phyloP scores from a whole-genome alignment of 2,113 vertebrate genomes.

The Herpailurus yagouaroundi region DNA sequence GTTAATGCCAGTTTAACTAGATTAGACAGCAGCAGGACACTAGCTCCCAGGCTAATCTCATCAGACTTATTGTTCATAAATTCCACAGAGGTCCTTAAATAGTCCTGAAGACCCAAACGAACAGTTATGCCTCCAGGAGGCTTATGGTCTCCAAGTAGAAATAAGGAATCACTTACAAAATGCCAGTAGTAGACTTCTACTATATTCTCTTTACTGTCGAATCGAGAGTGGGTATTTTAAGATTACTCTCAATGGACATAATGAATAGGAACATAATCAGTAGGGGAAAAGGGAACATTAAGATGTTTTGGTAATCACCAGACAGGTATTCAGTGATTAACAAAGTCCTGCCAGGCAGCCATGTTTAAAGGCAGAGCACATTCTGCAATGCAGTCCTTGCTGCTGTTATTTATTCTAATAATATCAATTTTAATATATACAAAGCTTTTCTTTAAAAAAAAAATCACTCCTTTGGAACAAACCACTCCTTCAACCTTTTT shows the following conservation, averaged over 20 bases:
- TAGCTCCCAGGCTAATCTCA: slow-evolving; percentile 52
- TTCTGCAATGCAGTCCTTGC: slow-evolving; percentile 26
- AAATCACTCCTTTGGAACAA: slow-evolving; percentile 87
- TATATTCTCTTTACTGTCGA: slow-evolving; percentile 33
- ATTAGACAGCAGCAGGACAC: slow-evolving; percentile 58
- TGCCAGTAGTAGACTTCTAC: not conserved
- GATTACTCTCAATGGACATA: slow-evolving; percentile 58
- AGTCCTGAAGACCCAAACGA: not conserved
- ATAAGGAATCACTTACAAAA: slow-evolving; percentile 43
- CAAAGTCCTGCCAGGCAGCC: slow-evolving; percentile 64
- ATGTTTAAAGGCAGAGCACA: slow-evolving; percentile 46
- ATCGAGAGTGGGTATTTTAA: slow-evolving; percentile 47
- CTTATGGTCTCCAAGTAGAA: slow-evolving; percentile 31
- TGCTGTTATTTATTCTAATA: not conserved
- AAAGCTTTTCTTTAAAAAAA: slow-evolving; percentile 84
- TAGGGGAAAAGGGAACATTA: not conserved
- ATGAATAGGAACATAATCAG: slow-evolving; percentile 29
- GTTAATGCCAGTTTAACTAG: slow-evolving; percentile 57
- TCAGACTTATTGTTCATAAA: slow-evolving; percentile 42
- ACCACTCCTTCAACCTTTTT: slow-evolving; percentile 88
- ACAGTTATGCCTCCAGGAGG: slow-evolving; percentile 24
- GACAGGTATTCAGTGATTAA: slow-evolving; percentile 47
- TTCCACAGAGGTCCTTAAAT: slow-evolving; percentile 26
- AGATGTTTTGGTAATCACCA: slow-evolving; percentile 35
- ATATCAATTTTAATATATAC: slow-evolving; percentile 88